Percentiles rank a stretch among this genome's conserved stretches.
Conservation (phyloP, 2,797 vertebrate species). For the Gila robusta region DNA sequence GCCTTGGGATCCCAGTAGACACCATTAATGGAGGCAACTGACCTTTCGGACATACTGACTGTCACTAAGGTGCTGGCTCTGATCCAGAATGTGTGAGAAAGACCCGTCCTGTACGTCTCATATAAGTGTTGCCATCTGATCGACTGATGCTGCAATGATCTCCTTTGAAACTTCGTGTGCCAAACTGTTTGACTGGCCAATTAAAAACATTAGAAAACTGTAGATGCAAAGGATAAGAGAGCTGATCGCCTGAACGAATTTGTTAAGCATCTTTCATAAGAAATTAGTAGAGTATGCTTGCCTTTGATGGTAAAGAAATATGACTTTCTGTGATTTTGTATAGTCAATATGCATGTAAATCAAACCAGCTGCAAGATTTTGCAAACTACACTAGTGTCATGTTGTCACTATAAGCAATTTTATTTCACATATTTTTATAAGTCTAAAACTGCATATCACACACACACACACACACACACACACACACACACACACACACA, state of each 20-base stretch:
- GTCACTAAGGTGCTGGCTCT: conserved; percentile 59
- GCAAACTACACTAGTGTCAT: neutral
- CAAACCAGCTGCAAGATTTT: neutral
- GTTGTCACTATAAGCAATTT: neutral
- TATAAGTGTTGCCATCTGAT: neutral
- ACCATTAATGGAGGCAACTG: conserved; percentile 75
- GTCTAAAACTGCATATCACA: neutral
- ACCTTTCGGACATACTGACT: conserved; percentile 73
- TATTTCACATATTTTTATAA: neutral
- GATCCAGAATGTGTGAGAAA: conserved; percentile 52
- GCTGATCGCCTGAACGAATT: neutral
- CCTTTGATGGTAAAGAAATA: conserved; percentile 8
- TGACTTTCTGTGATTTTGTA: neutral
- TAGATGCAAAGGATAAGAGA: neutral
- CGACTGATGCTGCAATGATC: conserved; percentile 7
- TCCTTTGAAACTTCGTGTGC: neutral
- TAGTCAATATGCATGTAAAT: neutral
- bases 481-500: no score
- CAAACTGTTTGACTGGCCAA: neutral
- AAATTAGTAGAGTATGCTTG: neutral
- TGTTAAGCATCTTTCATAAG: neutral
- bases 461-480: neutral
- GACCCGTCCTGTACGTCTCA: conserved; percentile 11
- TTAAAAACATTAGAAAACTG: neutral
- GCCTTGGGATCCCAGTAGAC: conserved; percentile 71